Percentiles rank a stretch among this genome's conserved stretches.
These are phyloP conservation scores for Rhinopithecus roxellana DNA, from an alignment of 2,113 vertebrate species.

Conservation along the genomic window DNA sequence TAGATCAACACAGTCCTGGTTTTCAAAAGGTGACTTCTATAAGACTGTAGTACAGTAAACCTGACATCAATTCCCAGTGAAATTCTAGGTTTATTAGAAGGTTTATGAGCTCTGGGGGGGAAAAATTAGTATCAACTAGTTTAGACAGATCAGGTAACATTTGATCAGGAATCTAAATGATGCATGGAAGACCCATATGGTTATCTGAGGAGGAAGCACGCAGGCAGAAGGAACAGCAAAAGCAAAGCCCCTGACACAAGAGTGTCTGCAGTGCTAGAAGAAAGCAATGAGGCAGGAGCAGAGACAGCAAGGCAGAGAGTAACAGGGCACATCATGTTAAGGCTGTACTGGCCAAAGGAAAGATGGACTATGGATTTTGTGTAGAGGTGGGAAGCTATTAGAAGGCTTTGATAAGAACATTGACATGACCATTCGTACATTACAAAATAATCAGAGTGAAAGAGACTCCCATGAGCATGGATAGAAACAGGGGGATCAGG, in stretches of 20 bases:
- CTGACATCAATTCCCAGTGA: constrained; percentile 1
- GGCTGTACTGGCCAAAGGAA: not conserved
- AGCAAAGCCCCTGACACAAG: not conserved
- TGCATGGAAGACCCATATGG: not conserved
- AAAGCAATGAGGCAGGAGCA: not conserved
- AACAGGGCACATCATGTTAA: not conserved
- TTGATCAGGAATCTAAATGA: not conserved
- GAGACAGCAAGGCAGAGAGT: not conserved
- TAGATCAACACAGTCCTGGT: not conserved
- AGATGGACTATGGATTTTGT: not conserved
- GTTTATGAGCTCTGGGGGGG: not conserved
- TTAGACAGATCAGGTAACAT: not conserved
- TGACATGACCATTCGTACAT: not conserved
- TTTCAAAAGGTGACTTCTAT: not conserved
- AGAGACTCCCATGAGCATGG: not conserved
- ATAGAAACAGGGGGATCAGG: not conserved
- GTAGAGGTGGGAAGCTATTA: not conserved
- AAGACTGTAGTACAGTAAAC: not conserved
- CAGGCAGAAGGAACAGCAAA: not conserved
- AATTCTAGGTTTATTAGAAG: not conserved
- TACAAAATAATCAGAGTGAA: not conserved
- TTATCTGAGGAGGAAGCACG: not conserved
- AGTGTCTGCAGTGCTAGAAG: not conserved
- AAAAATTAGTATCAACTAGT: not conserved
- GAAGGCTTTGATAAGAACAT: not conserved